Evolutionary conservation across 2,113 vertebrate species (phyloP), one percentile per base, ranked within the genome.

Genomic region (Sinosuthora webbiana): DNA sequence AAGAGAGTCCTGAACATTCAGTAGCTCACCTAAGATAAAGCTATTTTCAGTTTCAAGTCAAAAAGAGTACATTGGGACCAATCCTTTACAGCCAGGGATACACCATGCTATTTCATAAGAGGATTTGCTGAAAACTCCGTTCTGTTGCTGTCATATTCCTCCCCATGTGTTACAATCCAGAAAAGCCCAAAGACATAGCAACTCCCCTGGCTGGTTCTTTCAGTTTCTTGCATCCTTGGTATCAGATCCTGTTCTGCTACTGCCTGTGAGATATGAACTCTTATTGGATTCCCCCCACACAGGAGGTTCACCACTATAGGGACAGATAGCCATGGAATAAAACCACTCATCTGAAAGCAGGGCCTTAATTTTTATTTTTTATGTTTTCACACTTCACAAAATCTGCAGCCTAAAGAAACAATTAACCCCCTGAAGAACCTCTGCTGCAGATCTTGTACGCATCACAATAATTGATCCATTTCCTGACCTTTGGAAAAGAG

Each of bases 381-480:
- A 27, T 71, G 7, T 71, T 74, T 75, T 81, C 53, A 41, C 10
- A 74, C 20, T 71, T 89, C 37, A 6, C 69, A 71, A 70, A 91
- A 89, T 83, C 33, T 68, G 39, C 50, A 78, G 47, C 31, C 88
- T 80, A 83, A 94, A 85, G 52, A 55, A 91, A 93, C 74, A 89
- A 95, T 95, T 95, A 95, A 92, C 84, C 84, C 76, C 64, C 73
- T 70, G 56, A 90, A 85, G 60, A 94, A 67, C 85, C 94, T 85
- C 70, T 90, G 74, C 70, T 83, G 65, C 57, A 85, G 85, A 75
- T 74, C 47, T 77, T 55, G 8, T 20, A 69, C 3, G 4, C 19
- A 41, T 69, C 65, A 68, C 44, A 71, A 41, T 85, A 85, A 91
- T 89, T 92, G 57, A 93, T 92, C 45, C 1, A 50, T 74, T 62